phyloP scores from a whole-genome alignment of 2,888 invertebrate species.

The Euclidia mi region DNA sequence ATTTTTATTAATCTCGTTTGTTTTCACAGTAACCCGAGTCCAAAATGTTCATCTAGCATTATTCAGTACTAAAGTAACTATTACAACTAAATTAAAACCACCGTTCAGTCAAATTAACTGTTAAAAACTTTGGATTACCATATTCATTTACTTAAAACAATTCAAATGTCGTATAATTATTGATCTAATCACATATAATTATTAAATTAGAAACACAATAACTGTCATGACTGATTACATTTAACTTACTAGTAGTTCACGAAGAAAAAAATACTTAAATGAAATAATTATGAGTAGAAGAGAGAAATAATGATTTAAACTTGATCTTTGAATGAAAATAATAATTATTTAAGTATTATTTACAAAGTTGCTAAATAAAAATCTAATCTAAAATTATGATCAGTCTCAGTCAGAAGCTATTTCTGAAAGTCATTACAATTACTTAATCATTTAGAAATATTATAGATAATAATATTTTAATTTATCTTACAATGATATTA shows the following conservation, averaged over 20 bases:
- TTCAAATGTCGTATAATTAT: conserved; percentile 4
- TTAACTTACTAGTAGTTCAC: neutral
- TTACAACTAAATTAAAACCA: conserved; percentile 28
- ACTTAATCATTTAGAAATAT: conserved; percentile 35
- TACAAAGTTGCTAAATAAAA: conserved; percentile 43
- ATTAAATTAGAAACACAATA: conserved; percentile 1
- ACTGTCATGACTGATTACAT: conserved; percentile 5
- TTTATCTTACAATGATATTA: conserved; percentile 11
- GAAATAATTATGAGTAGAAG: no score
- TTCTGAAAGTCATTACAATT: conserved; percentile 45
- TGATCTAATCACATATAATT: neutral
- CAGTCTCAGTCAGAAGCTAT: conserved; percentile 54
- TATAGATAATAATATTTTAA: conserved; percentile 19
- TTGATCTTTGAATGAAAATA: conserved; percentile 7
- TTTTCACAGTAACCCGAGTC: conserved; percentile 38
- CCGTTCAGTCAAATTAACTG: conserved; percentile 36
- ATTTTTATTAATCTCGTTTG: conserved; percentile 41
- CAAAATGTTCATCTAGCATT: conserved; percentile 43
- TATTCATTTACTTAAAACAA: conserved; percentile 14
- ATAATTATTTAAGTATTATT: conserved; percentile 29
- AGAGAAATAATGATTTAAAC: no score
- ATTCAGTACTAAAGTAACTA: conserved; percentile 36
- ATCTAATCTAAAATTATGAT: conserved; percentile 50
- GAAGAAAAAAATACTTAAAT: neutral
- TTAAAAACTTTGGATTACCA: conserved; percentile 13